Evolutionary conservation across 2,113 vertebrate genomes (phyloP).

Genomic region (Mesembrinibis cayennensis): DNA sequence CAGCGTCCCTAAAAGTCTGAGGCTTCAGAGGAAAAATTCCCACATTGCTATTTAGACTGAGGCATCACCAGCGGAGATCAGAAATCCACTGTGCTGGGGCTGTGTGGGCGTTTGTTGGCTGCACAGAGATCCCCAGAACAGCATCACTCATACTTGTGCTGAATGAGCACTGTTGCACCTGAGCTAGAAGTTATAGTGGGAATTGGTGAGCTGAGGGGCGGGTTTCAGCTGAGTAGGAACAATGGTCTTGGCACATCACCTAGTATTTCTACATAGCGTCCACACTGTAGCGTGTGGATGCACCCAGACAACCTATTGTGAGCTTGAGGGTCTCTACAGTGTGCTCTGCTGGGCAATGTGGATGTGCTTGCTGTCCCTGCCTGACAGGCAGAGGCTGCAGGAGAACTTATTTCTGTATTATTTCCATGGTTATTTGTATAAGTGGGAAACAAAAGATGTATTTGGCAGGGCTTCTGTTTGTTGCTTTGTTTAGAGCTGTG

Average conservation of each 20-base stretch:
- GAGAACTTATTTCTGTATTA: background rate
- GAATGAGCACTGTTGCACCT: background rate
- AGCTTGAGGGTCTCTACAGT: background rate
- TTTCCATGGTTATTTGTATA: background rate
- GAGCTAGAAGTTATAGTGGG: background rate
- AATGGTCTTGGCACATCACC: background rate
- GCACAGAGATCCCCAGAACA: background rate
- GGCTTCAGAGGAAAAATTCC: background rate
- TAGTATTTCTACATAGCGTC: fast-evolving
- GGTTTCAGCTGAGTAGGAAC: background rate
- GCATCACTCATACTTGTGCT: fast-evolving
- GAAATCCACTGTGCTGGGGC: background rate
- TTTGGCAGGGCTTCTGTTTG: background rate
- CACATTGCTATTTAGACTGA: background rate
- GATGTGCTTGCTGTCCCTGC: background rate
- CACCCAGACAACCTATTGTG: fast-evolving
- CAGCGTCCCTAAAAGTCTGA: background rate
- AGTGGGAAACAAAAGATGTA: background rate
- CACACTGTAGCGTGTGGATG: background rate
- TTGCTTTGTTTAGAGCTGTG: background rate
- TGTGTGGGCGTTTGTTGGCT: background rate
- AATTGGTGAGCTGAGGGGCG: background rate
- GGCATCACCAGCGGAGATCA: background rate
- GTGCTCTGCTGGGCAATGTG: background rate
- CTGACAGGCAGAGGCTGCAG: background rate